Evolutionary conservation across 2,888 invertebrate genomes (phyloP).

Genomic region (Coelogynopora nodosa): DNA sequence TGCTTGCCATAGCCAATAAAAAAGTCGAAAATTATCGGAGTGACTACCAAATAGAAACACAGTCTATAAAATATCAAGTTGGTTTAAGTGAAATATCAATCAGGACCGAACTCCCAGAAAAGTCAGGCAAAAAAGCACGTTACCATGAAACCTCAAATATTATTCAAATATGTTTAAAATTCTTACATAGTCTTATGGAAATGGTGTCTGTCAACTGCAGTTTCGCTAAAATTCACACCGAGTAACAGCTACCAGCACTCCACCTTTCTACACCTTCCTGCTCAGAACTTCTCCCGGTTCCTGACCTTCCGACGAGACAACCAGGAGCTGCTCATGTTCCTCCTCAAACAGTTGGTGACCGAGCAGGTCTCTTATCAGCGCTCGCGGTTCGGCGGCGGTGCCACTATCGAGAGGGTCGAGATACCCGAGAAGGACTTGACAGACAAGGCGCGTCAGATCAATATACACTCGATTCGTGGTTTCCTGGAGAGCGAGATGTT

Average conservation of each 20-base stretch:
- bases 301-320: slow-evolving; percentile 88
- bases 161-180: no score
- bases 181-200: no score
- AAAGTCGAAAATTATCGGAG: no score
- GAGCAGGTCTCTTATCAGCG: slow-evolving; percentile 78
- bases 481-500: slow-evolving; percentile 89
- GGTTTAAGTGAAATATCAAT: no score
- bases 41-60: no score
- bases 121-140: no score
- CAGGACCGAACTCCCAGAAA: no score
- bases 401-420: slow-evolving; percentile 54
- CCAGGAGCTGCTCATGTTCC: slow-evolving; percentile 88
- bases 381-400: slow-evolving; percentile 54
- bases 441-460: slow-evolving; percentile 82
- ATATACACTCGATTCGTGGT: slow-evolving; percentile 75
- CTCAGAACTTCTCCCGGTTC: slow-evolving; percentile 85
- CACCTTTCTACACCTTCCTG: slow-evolving; percentile 49
- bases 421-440: slow-evolving; percentile 78
- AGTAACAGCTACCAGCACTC: background rate
- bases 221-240: background rate
- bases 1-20: no score
- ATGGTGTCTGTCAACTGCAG: background rate
- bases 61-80: no score
- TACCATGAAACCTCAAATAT: no score
- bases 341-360: slow-evolving; percentile 83